phyloP scores from a whole-genome alignment of 2,888 invertebrate genomes.

The Drosophila affinis region DNA sequence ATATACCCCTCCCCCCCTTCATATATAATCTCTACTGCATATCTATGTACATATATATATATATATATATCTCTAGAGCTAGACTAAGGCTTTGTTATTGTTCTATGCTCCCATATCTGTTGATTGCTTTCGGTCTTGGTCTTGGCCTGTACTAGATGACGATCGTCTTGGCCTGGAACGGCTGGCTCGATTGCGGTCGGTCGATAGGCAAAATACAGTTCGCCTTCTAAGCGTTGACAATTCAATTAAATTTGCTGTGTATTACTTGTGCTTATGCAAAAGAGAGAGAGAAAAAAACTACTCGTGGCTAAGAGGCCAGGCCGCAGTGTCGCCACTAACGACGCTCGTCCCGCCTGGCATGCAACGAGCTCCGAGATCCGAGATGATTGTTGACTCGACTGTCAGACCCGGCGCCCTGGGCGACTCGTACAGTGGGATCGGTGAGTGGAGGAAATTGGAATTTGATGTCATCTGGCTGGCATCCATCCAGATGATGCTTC shows the following conservation, averaged over 20 bases:
- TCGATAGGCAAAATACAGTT: conserved; percentile 29
- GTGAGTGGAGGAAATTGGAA: background rate
- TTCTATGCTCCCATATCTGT: too few species aligned
- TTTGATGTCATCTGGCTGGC: conserved; percentile 3
- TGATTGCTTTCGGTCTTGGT: too few species aligned
- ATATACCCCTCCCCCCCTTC: too few species aligned
- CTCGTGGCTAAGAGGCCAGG: conserved; percentile 26
- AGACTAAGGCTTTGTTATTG: background rate
- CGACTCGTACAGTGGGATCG: conserved; percentile 25
- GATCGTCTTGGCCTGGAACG: background rate
- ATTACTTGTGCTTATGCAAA: conserved; percentile 15
- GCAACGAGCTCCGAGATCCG: conserved; percentile 22
- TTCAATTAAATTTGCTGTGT: conserved; percentile 58
- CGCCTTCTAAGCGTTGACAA: conserved; percentile 60
- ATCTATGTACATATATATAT: too few species aligned
- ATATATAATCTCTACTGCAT: background rate
- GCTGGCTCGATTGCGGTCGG: conserved; percentile 16
- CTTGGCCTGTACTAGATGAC: too few species aligned
- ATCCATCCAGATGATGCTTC: conserved; percentile 10
- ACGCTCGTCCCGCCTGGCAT: background rate
- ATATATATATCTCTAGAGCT: background rate
- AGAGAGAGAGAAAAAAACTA: conserved; percentile 33
- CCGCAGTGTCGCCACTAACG: conserved; percentile 31
- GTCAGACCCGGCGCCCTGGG: conserved; percentile 17
- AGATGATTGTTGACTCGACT: conserved; percentile 21